Percentiles rank a stretch among this genome's conserved stretches.
Conservation (phyloP, 2,888 invertebrate genomes). For the Tipula helvola region DNA sequence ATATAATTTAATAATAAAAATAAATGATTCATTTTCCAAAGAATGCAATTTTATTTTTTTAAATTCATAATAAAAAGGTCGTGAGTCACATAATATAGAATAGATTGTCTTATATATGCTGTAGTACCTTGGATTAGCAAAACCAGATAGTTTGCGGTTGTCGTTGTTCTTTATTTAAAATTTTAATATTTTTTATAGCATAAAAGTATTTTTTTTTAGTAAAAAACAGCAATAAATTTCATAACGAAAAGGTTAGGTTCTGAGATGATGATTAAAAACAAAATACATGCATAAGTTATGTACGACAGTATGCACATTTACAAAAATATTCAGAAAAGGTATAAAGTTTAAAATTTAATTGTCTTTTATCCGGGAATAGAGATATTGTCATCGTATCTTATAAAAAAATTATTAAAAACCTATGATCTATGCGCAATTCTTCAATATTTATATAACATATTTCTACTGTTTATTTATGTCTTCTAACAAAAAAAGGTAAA, state of each 20-base stretch:
- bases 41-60: not conserved
- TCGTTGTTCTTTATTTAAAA: not conserved
- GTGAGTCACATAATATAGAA: not conserved
- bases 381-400: not conserved
- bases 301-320: not conserved
- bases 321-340: not conserved
- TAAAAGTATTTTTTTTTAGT: not conserved
- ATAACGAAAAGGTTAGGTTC: not conserved
- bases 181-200: not conserved
- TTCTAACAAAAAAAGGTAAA: too few species aligned
- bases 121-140: not conserved
- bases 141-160: not conserved
- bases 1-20: not conserved
- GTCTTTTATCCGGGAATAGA: not conserved
- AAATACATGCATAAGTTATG: not conserved
- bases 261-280: not conserved
- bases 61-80: not conserved
- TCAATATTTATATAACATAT: too few species aligned
- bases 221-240: not conserved
- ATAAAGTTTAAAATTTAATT: not conserved
- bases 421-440: too few species aligned
- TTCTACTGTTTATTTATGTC: too few species aligned
- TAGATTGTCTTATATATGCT: not conserved
- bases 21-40: not conserved
- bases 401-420: too few species aligned